Evolutionary conservation across 1,140 invertebrate species (phyloP).

Genomic region (Ladona fulva): DNA sequence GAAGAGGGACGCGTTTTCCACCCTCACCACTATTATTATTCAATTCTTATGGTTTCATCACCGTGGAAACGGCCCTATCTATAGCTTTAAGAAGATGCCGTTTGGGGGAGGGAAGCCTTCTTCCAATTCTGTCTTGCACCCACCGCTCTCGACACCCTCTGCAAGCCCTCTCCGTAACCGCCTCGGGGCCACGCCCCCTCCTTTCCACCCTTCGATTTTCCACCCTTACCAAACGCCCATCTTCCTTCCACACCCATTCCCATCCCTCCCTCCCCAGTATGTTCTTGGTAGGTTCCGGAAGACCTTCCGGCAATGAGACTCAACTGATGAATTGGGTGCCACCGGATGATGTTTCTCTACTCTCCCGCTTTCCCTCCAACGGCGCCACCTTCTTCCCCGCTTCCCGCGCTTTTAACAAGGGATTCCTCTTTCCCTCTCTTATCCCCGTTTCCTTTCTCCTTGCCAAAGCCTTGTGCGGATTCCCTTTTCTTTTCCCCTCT

Average conservation of each 20-base stretch:
- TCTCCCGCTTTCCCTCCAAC: background rate
- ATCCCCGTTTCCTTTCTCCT: background rate
- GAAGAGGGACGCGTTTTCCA: too few relatives aligned
- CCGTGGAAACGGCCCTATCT: too few relatives aligned
- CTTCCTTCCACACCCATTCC: background rate
- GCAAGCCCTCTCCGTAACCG: background rate
- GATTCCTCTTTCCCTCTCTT: background rate
- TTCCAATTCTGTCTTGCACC: too few relatives aligned
- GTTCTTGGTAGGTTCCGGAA: background rate
- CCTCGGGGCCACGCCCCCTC: background rate
- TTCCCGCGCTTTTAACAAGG: background rate
- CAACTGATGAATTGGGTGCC: constrained; percentile 1
- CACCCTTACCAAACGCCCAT: background rate
- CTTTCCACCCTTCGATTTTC: background rate
- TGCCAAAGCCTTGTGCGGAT: background rate
- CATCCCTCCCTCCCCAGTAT: background rate
- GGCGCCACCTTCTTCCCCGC: background rate
- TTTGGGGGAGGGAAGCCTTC: too few relatives aligned
- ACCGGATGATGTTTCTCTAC: background rate
- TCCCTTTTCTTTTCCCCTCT: background rate
- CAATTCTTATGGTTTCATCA: too few relatives aligned
- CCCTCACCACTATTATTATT: too few relatives aligned
- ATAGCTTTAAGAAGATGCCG: too few relatives aligned
- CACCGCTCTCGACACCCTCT: background rate
- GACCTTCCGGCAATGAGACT: background rate